phyloP scores from a whole-genome alignment of 2,888 invertebrate genomes.

The Omphaloscelis lunosa region DNA sequence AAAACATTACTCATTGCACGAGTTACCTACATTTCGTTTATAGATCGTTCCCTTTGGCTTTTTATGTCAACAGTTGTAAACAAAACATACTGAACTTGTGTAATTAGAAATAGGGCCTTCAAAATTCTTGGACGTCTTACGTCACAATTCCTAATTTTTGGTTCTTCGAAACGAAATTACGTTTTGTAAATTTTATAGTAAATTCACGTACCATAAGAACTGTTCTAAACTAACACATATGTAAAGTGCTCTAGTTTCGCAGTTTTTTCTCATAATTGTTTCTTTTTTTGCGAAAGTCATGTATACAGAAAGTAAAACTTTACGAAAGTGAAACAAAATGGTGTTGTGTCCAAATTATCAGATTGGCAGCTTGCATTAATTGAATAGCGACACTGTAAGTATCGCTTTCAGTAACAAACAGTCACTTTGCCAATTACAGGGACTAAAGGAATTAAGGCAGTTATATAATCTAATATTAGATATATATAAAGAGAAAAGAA shows the following conservation, averaged over 20 bases:
- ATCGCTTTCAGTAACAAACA: background rate
- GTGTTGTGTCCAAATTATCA: conserved; percentile 11
- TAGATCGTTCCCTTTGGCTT: conserved; percentile 59
- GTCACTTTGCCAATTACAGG: too few relatives aligned
- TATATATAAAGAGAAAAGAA: too few relatives aligned
- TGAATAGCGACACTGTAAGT: background rate
- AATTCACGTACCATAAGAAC: conserved; percentile 32
- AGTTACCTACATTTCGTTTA: conserved; percentile 71
- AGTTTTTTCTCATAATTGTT: conserved; percentile 54
- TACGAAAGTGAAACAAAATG: conserved; percentile 47
- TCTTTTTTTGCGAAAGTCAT: conserved; percentile 56
- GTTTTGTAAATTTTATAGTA: conserved; percentile 1
- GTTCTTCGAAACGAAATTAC: conserved; percentile 23
- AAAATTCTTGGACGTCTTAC: conserved; percentile 42
- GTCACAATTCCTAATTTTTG: conserved; percentile 21
- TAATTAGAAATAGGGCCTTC: conserved; percentile 14
- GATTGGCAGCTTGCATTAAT: conserved; percentile 8
- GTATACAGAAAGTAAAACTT: conserved; percentile 45
- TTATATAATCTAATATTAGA: too few relatives aligned
- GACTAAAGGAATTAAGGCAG: too few relatives aligned
- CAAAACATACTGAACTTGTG: conserved; percentile 28
- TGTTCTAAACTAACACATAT: conserved; percentile 17
- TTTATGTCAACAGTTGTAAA: conserved; percentile 57
- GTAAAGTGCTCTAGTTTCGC: conserved; percentile 46
- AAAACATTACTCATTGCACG: conserved; percentile 74